phyloP scores from a whole-genome alignment of 2,113 vertebrate genomes.

The Athene noctua region DNA sequence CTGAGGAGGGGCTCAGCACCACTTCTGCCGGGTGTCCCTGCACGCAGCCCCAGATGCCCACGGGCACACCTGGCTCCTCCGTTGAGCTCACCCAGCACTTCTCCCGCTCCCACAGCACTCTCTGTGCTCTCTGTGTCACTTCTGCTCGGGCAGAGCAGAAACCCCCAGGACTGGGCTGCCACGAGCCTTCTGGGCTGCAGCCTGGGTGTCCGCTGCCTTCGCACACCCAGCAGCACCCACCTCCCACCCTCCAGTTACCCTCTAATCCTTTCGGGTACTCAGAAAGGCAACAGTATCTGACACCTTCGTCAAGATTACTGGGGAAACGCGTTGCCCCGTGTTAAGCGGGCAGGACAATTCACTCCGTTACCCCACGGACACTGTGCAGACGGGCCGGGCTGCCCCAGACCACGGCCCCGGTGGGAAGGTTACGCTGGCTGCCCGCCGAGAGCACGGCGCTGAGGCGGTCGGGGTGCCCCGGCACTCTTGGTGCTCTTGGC shows the following conservation, averaged over 20 bases:
- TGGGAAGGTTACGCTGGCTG: not conserved
- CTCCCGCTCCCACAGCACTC: not conserved
- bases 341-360: not conserved
- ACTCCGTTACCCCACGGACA: rapidly evolving
- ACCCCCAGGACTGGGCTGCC: not conserved
- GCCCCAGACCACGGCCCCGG: not conserved
- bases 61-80: not conserved
- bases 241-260: not conserved
- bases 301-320: too few relatives aligned
- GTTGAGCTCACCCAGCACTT: not conserved
- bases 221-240: not conserved
- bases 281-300: not conserved
- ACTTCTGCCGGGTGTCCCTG: not conserved
- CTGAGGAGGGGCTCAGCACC: not conserved
- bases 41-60: not conserved
- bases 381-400: rapidly evolving
- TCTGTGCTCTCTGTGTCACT: not conserved
- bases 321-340: not conserved
- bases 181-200: not conserved
- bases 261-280: not conserved
- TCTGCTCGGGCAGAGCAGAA: not conserved
- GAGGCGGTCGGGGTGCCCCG: not conserved
- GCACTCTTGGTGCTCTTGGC: not conserved
- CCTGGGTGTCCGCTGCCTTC: not conserved
- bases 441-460: not conserved